Evolutionary conservation across 2,113 vertebrate genomes (phyloP).

Genomic region (Aix galericulata): DNA sequence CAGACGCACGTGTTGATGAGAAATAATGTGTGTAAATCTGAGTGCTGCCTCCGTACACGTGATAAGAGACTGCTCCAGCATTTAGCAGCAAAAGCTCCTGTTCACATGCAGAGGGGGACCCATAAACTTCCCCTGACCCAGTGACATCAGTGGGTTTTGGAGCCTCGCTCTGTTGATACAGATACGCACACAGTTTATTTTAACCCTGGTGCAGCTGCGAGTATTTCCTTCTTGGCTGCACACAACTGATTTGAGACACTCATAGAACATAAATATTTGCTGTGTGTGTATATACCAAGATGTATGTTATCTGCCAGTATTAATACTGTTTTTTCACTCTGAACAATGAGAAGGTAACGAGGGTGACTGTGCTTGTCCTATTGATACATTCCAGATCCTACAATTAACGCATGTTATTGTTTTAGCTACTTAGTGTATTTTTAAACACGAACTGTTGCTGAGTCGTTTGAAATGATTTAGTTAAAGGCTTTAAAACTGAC

Average conservation of each 20-base stretch:
- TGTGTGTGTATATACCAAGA: neutral
- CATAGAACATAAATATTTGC: neutral
- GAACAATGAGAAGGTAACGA: neutral
- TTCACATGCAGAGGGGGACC: neutral
- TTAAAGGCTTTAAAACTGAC: slow-evolving; percentile 31
- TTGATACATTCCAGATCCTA: neutral
- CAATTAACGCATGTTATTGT: slow-evolving; percentile 15
- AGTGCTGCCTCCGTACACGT: neutral
- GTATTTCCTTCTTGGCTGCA: neutral
- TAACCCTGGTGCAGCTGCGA: neutral
- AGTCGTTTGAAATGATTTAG: slow-evolving; percentile 38
- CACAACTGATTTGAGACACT: neutral
- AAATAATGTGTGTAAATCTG: neutral
- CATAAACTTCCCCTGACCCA: neutral
- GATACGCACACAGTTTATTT: neutral
- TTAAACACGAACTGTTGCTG: slow-evolving; percentile 6
- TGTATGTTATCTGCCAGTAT: neutral
- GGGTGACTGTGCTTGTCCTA: neutral
- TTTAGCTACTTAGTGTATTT: slow-evolving; percentile 12
- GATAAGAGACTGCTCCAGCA: neutral
- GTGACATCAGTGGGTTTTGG: neutral
- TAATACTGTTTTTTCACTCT: neutral
- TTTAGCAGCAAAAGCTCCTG: neutral
- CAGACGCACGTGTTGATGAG: neutral
- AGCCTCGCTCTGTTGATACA: neutral